Percentiles rank a stretch among this genome's conserved stretches.
phyloP scores from a whole-genome alignment of 1,140 invertebrate species.

The Sinella curviseta region DNA sequence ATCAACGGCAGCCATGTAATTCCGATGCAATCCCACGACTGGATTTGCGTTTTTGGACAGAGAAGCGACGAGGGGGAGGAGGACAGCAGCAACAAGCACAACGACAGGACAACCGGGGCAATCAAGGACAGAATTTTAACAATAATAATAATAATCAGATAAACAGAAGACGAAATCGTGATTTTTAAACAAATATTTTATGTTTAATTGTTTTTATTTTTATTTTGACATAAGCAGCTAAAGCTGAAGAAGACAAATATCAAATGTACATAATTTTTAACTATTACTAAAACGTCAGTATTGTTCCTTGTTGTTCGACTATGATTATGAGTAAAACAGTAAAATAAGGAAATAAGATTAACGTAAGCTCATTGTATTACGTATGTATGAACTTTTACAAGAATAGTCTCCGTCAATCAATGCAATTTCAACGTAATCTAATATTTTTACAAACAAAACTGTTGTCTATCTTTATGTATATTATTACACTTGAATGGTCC shows the following conservation, averaged over 20 bases:
- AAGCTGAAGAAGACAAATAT: neutral
- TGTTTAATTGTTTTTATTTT: neutral
- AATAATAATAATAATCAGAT: neutral
- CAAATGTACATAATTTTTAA: neutral
- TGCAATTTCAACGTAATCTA: no score
- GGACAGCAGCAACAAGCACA: neutral
- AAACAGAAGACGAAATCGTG: slow-evolving; percentile 19
- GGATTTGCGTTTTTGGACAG: slow-evolving; percentile 56
- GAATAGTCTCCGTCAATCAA: neutral
- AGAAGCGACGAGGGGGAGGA: slow-evolving; percentile 38
- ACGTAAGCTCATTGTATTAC: no score
- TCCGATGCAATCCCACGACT: slow-evolving; percentile 55
- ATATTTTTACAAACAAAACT: no score
- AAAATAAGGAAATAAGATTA: no score
- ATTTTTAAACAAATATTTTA: neutral
- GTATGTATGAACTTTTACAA: no score
- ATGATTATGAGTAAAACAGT: no score
- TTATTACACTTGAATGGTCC: no score
- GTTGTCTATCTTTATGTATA: no score
- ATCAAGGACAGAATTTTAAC: neutral
- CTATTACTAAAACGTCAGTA: neutral
- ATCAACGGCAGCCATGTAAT: slow-evolving; percentile 55
- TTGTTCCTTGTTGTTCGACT: neutral
- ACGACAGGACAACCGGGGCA: neutral
- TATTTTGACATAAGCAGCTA: neutral